Base-by-base conservation (phyloP, 2,888 invertebrate genomes). In the Calameuta filiformis region DNA sequence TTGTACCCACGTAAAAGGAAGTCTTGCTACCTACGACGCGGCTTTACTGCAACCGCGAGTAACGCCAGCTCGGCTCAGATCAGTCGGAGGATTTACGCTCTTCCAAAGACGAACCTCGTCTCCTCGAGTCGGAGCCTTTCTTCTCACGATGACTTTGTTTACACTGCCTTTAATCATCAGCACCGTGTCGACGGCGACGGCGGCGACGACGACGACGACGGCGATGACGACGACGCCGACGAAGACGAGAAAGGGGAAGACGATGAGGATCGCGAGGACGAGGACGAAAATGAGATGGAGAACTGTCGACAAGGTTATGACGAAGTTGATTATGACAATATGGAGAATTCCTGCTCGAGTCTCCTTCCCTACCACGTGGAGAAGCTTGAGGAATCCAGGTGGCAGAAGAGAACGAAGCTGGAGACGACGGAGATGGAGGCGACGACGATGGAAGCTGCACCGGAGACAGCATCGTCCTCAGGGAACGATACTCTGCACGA, bases 151-250 rank as follows among this genome's bases (percentile, higher is more conserved):
- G 84, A 84, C 82, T 85, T 85, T 83, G 83, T 84, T 83, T 83
- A 88, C 89, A 88, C 89, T 89, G 88, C 88, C 89, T 86, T 84
- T 82, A 85, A 80, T 73, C 12, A 71, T 23, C 33, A 71, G 31
- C 71, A 71, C 71, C 11, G 34, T 71, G 33, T 12, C 71, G 79
- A 85, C 78, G 79, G 81, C 76, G 71, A 35, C 23, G 74, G 11
- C 35, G 34, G 11, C 74, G 74, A 35, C 74, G 74, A 35, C 73
- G 33, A 1, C 74, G 74, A 35, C 35, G 74, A 35, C 73, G 33
- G 2, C 74, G 35, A 12, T 23, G 74, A 12, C 35, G 74, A 35
- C 73, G 35, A 35, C 73, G 73, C n/a, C 73, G 73, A 11, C 35
- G 73, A 73, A 30, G 35, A 73, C 35, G 74, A 71, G 56, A 23